Base-by-base conservation (phyloP, 2,888 invertebrate species). In the Doris montereyensis region DNA sequence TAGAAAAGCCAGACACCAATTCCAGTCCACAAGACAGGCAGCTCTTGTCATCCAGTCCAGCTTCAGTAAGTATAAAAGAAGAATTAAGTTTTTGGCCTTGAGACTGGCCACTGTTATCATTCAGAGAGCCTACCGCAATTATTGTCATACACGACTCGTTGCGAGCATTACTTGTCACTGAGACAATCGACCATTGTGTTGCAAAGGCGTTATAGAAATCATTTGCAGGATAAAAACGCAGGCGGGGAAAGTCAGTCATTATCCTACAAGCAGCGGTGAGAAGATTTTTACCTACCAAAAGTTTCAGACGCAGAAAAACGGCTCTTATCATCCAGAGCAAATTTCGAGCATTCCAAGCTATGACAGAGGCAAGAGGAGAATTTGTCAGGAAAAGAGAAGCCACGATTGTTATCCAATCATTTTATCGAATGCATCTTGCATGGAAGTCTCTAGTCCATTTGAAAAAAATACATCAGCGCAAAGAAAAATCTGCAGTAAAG, bases 241-340 rank as follows among this genome's bases (percentile, higher is more conserved):
- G 67, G 17, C 41, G n/a, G 28, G 13, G 8, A 4, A 10, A 77
- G 26, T 76, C 83, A 4, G 81, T 78, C 10, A 34, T 80, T 4
- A 26, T 79, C n/a, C 21, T 83, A 5, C 84, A 84, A 73, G 71
- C 83, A 30, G 76, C 60, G 0, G 81, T 75, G 52, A 80, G 80
- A 71, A n/a, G n/a, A n/a, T n/a, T n/a, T n/a, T n/a, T n/a, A n/a
- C n/a, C n/a, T n/a, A n/a, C n/a, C n/a, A n/a, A n/a, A n/a, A 70
- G 21, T 13, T 34, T 70, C 35, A 28, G 41, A n/a, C 79, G 70
- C 4, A 67, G 74, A 17, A 74, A 60, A 28, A 86, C 89, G 24
- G 84, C 86, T 1, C 5, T 81, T 4, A 75, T 58, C 4, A 82
- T 89, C 28, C 89, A 89, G 80, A 57, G 65, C 10, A 58, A 32